Evolutionary conservation across 2,888 invertebrate species (phyloP), one percentile per base, ranked within the genome.

Genomic region (Amitus sp.): DNA sequence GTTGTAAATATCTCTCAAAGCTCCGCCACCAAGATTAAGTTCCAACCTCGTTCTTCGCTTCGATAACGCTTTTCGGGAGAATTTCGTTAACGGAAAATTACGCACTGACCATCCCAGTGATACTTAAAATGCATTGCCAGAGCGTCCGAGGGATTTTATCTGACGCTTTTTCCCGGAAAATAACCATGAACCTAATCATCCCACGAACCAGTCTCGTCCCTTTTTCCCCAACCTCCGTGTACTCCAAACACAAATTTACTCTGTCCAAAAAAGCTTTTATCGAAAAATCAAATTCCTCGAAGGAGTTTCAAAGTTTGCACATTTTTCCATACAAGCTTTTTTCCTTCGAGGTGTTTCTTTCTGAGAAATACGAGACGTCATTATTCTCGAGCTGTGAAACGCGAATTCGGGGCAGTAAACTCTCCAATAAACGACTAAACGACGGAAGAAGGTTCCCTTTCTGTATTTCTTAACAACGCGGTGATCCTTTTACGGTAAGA

Each of bases 181-280:
- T 34, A 47, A 47, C 34, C 47, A 47, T 47, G 19, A 33, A 33
- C 33, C 34, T 47, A 47, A 47, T 47, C 33, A 34, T 18, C n/a
- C 19, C 15, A 17, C 47, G 18, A 12, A 33, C 47, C n/a, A n/a
- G n/a, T n/a, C n/a, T n/a, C n/a, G n/a, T n/a, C n/a, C n/a, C n/a
- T n/a, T n/a, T n/a, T n/a, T n/a, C n/a, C n/a, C n/a, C n/a, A n/a
- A n/a, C n/a, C n/a, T n/a, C n/a, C n/a, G n/a, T n/a, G n/a, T n/a
- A n/a, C n/a, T n/a, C n/a, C n/a, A n/a, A n/a, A n/a, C n/a, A n/a
- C n/a, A n/a, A n/a, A n/a, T n/a, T n/a, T n/a, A n/a, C n/a, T n/a
- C n/a, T n/a, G n/a, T n/a, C n/a, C n/a, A n/a, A n/a, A n/a, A n/a
- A n/a, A n/a, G n/a, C n/a, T n/a, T n/a, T n/a, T n/a, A n/a, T n/a